phyloP scores from a whole-genome alignment of 2,113 vertebrate species.

The Uropsilus gracilis region DNA sequence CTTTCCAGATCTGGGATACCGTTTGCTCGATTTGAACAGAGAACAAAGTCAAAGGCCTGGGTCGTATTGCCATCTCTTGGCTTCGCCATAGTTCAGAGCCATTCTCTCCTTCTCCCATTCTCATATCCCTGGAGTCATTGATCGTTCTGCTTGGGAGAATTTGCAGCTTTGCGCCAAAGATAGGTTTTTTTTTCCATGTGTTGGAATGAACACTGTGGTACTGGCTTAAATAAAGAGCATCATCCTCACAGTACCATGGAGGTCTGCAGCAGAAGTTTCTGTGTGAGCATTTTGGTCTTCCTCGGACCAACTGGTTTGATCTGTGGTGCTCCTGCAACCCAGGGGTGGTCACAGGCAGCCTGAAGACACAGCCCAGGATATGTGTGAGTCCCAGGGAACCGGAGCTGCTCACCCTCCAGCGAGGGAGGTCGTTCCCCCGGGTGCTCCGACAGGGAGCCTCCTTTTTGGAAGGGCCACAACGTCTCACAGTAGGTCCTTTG shows the following conservation, averaged over 20 bases:
- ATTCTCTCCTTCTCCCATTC: not conserved
- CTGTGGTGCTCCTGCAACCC: not conserved
- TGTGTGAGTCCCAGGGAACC: no score
- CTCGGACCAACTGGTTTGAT: no score
- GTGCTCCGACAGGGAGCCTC: no score
- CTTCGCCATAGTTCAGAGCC: not conserved
- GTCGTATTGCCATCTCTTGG: not conserved
- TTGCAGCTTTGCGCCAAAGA: not conserved
- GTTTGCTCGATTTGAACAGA: not conserved
- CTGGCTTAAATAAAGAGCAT: not conserved
- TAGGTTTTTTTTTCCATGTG: not conserved
- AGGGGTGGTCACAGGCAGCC: no score
- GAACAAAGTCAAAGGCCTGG: not conserved
- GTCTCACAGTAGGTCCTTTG: not conserved
- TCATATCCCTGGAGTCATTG: not conserved
- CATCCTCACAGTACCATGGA: not conserved
- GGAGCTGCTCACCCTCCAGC: no score
- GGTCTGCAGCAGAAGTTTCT: no score
- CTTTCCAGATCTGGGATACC: not conserved
- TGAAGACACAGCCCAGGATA: not conserved
- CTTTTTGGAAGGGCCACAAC: not conserved
- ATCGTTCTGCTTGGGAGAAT: not conserved
- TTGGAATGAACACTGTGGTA: not conserved
- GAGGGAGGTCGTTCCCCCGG: no score
- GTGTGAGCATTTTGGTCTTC: no score